Percentiles rank a stretch among this genome's conserved stretches.
These are phyloP conservation scores for Pristionchus arcanus DNA, from an alignment of 2,888 invertebrate genomes.

Conservation along the genomic window DNA sequence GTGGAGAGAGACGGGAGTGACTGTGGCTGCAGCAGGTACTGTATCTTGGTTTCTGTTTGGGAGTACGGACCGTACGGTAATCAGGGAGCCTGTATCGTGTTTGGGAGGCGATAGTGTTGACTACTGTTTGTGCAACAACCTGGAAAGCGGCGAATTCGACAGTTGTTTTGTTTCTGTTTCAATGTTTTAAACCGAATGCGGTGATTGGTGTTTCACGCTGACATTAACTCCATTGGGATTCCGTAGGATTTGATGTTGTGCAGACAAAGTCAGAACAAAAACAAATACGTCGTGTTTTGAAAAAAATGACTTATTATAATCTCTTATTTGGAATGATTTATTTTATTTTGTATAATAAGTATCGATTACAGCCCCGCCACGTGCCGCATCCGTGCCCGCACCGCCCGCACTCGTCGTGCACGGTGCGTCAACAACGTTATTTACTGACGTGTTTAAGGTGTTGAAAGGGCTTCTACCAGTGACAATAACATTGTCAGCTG, in stretches of 20 bases:
- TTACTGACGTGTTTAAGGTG: no score
- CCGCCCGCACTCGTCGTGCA: slow-evolving; percentile 2
- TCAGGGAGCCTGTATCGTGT: no score
- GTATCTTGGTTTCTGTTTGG: no score
- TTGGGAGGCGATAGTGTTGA: no score
- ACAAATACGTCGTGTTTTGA: no score
- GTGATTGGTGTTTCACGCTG: neutral
- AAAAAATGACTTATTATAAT: no score
- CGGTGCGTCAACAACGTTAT: neutral
- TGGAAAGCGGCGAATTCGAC: neutral
- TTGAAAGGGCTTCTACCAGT: no score
- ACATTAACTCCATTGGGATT: neutral
- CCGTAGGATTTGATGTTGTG: no score
- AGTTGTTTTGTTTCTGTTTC: neutral
- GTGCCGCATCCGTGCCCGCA: neutral
- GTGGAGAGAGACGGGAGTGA: neutral
- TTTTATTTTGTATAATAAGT: neutral
- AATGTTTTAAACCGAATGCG: neutral
- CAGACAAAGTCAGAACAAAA: no score
- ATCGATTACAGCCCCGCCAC: neutral
- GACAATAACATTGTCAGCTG: no score
- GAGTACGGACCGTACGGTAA: no score
- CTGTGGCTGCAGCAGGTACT: slow-evolving; percentile 14
- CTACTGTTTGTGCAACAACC: no score
- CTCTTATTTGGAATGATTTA: neutral